phyloP scores from a whole-genome alignment of 2,113 vertebrate genomes.

The Menidia beryllina region DNA sequence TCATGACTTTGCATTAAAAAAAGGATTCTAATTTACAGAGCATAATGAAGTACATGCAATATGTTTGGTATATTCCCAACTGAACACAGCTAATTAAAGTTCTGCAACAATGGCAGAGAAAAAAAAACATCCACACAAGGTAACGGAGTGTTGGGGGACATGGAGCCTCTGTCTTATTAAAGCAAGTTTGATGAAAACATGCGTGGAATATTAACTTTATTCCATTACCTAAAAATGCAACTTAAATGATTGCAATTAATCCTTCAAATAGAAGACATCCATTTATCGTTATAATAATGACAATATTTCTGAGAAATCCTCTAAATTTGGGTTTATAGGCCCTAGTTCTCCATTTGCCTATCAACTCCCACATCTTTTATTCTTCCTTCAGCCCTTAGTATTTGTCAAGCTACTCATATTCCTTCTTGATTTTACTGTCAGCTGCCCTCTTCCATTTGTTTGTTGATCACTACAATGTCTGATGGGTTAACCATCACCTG shows the following conservation, averaged over 20 bases:
- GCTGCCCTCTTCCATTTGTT: too few relatives aligned
- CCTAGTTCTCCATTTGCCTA: too few relatives aligned
- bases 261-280: too few relatives aligned
- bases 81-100: constrained; percentile 56
- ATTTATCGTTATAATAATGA: too few relatives aligned
- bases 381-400: too few relatives aligned
- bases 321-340: too few relatives aligned
- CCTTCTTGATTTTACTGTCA: too few relatives aligned
- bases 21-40: constrained; percentile 42
- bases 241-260: not conserved
- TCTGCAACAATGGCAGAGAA: constrained; percentile 35
- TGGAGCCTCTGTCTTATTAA: constrained; percentile 21
- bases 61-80: constrained; percentile 37
- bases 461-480: too few relatives aligned
- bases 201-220: constrained; percentile 25
- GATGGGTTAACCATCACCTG: too few relatives aligned
- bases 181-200: constrained; percentile 19
- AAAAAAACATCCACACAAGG: not conserved
- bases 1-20: constrained; percentile 44
- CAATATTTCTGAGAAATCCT: too few relatives aligned
- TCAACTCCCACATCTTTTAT: too few relatives aligned
- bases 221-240: not conserved
- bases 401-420: too few relatives aligned
- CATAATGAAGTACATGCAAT: constrained; percentile 44
- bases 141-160: constrained; percentile 38